These are phyloP conservation scores for Lepidocyrtinus sp. DNA, from an alignment of 2,888 invertebrate species.

Conservation along the genomic window DNA sequence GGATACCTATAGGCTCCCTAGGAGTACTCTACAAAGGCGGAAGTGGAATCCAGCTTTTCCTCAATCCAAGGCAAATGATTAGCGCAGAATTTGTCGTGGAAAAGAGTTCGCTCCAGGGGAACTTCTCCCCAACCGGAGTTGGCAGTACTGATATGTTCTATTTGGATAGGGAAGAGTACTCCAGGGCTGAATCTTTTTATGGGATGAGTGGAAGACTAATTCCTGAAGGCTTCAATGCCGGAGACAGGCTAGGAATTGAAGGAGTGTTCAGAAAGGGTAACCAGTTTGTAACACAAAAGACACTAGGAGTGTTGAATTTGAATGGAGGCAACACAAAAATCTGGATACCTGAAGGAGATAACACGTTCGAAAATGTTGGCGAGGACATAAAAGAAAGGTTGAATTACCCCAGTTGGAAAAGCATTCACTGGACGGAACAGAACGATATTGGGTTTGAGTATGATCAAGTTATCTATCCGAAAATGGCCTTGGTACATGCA, in stretches of 20 bases:
- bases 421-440: neutral
- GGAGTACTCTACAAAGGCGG: neutral
- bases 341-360: neutral
- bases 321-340: neutral
- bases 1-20: neutral
- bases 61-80: neutral
- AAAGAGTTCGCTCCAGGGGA: neutral
- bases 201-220: neutral
- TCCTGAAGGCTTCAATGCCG: neutral
- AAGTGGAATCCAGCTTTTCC: neutral
- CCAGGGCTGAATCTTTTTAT: neutral
- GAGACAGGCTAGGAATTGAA: neutral
- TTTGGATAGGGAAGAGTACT: neutral
- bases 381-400: neutral
- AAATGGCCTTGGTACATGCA: neutral
- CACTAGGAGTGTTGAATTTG: neutral
- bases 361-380: neutral
- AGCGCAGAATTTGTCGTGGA: neutral
- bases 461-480: neutral
- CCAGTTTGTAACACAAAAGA: neutral
- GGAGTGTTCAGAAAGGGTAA: neutral
- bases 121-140: neutral
- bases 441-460: neutral
- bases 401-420: neutral
- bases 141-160: neutral